Conservation (phyloP, 2,797 vertebrate species). For the Thalassophryne amazonica region DNA sequence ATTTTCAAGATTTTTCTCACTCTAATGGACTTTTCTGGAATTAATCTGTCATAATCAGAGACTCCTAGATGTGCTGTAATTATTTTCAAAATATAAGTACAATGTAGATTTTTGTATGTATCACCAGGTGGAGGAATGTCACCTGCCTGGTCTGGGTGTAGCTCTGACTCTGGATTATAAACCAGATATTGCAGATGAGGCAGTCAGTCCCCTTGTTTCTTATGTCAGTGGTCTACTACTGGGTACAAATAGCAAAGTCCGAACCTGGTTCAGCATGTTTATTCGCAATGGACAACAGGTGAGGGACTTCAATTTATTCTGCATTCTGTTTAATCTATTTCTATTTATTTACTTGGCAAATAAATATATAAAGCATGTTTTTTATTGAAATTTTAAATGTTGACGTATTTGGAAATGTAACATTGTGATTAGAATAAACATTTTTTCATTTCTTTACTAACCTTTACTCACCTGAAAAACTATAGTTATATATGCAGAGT, state of each 20-base stretch:
- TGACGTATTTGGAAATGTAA: too few species aligned
- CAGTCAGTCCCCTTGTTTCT: slow-evolving; percentile 94
- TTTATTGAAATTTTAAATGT: too few species aligned
- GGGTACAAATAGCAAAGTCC: slow-evolving; percentile 95
- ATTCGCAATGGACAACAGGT: slow-evolving; percentile 98
- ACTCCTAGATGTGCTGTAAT: too few species aligned
- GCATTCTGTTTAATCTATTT: neutral
- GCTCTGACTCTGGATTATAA: slow-evolving; percentile 97
- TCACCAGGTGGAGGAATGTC: slow-evolving; percentile 93
- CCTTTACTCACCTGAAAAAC: too few species aligned
- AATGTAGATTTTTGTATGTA: neutral
- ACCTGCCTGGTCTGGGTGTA: slow-evolving; percentile 94
- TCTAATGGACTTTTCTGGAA: too few species aligned
- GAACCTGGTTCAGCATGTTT: slow-evolving; percentile 98
- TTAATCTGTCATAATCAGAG: too few species aligned
- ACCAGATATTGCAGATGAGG: slow-evolving; percentile 87
- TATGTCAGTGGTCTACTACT: slow-evolving; percentile 95
- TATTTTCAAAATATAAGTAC: neutral
- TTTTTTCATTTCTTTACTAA: too few species aligned
- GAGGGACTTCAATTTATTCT: slow-evolving; percentile 5
- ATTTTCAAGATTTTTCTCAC: too few species aligned
- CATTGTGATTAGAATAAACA: too few species aligned
- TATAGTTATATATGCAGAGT: too few species aligned
- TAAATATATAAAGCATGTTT: too few species aligned
- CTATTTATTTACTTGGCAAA: neutral